These are phyloP conservation scores for Eledona agricola DNA, from an alignment of 2,888 invertebrate genomes.

Conservation along the genomic window DNA sequence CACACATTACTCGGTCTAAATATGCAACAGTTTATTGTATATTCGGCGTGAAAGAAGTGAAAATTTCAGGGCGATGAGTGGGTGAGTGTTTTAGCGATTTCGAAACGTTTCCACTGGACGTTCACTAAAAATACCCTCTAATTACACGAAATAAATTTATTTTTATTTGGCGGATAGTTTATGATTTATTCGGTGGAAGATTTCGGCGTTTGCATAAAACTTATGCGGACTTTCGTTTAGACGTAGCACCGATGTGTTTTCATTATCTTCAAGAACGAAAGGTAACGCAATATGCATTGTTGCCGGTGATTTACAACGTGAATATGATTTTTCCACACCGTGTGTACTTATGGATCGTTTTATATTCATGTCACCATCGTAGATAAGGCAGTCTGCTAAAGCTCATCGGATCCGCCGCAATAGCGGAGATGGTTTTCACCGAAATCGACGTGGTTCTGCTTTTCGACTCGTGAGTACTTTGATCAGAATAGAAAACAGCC, in stretches of 20 bases:
- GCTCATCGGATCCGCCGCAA: conserved; percentile 3
- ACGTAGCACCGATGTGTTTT: not conserved
- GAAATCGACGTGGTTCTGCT: conserved; percentile 13
- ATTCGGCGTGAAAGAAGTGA: too few relatives aligned
- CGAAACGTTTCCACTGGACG: not conserved
- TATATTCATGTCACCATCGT: conserved; percentile 9
- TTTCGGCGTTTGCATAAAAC: too few relatives aligned
- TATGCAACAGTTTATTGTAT: not conserved
- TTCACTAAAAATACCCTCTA: not conserved
- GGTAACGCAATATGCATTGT: conserved; percentile 2
- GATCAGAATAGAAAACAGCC: too few relatives aligned
- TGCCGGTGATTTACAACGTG: conserved; percentile 13
- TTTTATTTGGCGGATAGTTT: too few relatives aligned
- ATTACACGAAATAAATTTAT: conserved; percentile 6
- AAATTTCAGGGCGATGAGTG: too few relatives aligned
- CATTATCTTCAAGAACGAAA: conserved; percentile 2
- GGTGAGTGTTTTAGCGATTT: conserved; percentile 14
- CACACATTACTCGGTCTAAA: conserved; percentile 23
- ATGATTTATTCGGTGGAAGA: too few relatives aligned
- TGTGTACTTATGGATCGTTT: conserved; percentile 9
- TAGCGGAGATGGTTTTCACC: conserved; percentile 21
- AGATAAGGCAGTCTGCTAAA: conserved; percentile 19
- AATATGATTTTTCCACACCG: conserved; percentile 11
- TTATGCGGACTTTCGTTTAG: not conserved
- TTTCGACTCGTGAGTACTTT: conserved; percentile 15